Evolutionary conservation across 2,797 vertebrate species (phyloP), one percentile per base, ranked within the genome.

Genomic region (Pipistrellus kuhlii): DNA sequence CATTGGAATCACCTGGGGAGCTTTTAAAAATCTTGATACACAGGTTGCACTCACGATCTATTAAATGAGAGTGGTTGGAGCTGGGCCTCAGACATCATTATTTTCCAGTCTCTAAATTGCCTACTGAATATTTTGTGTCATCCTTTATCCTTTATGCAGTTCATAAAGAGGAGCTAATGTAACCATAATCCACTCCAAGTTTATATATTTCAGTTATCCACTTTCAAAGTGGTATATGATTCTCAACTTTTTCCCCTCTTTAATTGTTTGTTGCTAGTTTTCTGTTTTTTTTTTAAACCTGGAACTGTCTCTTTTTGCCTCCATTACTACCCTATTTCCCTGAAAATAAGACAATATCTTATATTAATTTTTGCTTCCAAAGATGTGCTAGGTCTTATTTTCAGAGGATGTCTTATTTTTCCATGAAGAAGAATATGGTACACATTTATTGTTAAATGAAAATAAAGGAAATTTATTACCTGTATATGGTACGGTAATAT

Each of bases 91-190:
- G 78, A n/a, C 68, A 68, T 64, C 0, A 77, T 88, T 83, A 68
- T 48, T 94, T 55, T 92, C 62, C 27, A 38, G 84, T 71, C 18
- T 91, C 51, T 92, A 30, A 62, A 38, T 85, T 85, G 35, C 53
- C 38, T 90, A 30, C 8, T 18, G 64, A 62, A 44, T 81, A 68
- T 82, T 88, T 84, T 68, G 73, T 35, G 18, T 69, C 64, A 18
- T 66, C 20, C 21, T 82, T 59, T 85, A 86, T 92, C 20, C 85
- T 83, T 90, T 94, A n/a, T 38, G 51, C 21, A 80, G 44, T 73
- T 8, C 71, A 2, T 91, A 25, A 72, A 81, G 76, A 69, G 72
- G 41, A 90, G 38, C 32, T n/a, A 62, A 17, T 82, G 78, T 93
- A 89, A 92, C 25, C n/a, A 73, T 48, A 88, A 88, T 51, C 3